These are phyloP conservation scores for Zenarchopterus dispar DNA, from an alignment of 2,797 vertebrate species.

Conservation along the genomic window DNA sequence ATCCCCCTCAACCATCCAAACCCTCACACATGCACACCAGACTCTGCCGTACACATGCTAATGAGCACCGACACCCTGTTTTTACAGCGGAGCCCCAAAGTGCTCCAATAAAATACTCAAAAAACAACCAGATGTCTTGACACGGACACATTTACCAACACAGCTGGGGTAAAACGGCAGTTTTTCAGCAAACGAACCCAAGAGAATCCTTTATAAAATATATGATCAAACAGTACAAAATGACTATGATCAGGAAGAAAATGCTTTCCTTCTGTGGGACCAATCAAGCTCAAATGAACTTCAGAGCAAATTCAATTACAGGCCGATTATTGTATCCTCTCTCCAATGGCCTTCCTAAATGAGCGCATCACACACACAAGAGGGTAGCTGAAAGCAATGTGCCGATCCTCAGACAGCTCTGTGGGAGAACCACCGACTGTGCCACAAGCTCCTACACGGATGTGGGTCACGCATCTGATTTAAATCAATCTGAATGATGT, in stretches of 20 bases:
- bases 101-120: slow-evolving; percentile 25
- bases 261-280: not conserved
- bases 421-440: slow-evolving; percentile 18
- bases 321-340: slow-evolving; percentile 38
- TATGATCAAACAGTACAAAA: too few relatives aligned
- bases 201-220: too few relatives aligned
- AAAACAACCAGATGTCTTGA: slow-evolving; percentile 2
- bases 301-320: slow-evolving; percentile 36
- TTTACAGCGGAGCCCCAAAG: slow-evolving; percentile 20
- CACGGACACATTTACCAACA: too few relatives aligned
- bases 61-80: slow-evolving; percentile 19
- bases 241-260: not conserved
- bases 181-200: too few relatives aligned
- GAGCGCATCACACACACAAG: slow-evolving; percentile 37
- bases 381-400: slow-evolving; percentile 43
- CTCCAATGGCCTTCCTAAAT: slow-evolving; percentile 47
- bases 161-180: too few relatives aligned
- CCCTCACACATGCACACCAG: slow-evolving; percentile 60
- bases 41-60: slow-evolving; percentile 39
- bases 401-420: slow-evolving; percentile 29
- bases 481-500: slow-evolving; percentile 10
- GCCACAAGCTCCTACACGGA: slow-evolving; percentile 10
- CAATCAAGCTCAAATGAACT: slow-evolving; percentile 12
- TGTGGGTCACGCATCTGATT: slow-evolving; percentile 28
- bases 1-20: not conserved